These are phyloP conservation scores for Limosa lapponica DNA, from an alignment of 2,797 vertebrate species.

Conservation along the genomic window DNA sequence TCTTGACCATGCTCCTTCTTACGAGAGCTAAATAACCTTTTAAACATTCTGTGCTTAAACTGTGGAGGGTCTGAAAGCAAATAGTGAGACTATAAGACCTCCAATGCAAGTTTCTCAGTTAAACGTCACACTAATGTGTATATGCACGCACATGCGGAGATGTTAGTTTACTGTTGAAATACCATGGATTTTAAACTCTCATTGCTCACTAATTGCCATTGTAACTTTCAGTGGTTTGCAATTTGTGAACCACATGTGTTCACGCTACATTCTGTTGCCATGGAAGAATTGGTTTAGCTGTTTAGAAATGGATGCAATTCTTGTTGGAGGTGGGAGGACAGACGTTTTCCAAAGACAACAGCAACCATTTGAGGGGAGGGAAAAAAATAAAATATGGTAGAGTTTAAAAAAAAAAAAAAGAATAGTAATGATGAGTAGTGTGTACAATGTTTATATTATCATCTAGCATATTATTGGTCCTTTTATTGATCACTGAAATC, in stretches of 20 bases:
- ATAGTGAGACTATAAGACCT: not conserved
- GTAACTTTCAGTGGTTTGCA: not conserved
- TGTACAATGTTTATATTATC: not conserved
- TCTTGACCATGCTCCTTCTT: not conserved
- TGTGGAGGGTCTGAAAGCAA: not conserved
- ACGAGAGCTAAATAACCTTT: not conserved
- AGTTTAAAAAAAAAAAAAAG: not conserved
- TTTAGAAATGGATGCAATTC: not conserved
- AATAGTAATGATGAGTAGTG: not conserved
- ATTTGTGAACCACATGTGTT: not conserved
- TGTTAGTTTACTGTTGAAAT: not conserved
- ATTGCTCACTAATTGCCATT: not conserved
- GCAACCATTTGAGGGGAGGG: not conserved
- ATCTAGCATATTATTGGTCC: not conserved
- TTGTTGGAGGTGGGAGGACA: not conserved
- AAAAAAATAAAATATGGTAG: not conserved
- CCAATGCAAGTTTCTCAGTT: not conserved
- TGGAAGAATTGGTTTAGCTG: not conserved
- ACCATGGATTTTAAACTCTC: not conserved
- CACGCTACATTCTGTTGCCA: accelerated
- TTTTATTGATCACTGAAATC: not conserved
- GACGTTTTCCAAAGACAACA: not conserved
- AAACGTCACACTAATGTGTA: not conserved
- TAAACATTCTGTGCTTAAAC: not conserved
- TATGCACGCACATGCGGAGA: accelerated